Evolutionary conservation across 2,888 invertebrate species (phyloP), one percentile per base, ranked within the genome.

Genomic region (Dasysyrphus albostriatus): DNA sequence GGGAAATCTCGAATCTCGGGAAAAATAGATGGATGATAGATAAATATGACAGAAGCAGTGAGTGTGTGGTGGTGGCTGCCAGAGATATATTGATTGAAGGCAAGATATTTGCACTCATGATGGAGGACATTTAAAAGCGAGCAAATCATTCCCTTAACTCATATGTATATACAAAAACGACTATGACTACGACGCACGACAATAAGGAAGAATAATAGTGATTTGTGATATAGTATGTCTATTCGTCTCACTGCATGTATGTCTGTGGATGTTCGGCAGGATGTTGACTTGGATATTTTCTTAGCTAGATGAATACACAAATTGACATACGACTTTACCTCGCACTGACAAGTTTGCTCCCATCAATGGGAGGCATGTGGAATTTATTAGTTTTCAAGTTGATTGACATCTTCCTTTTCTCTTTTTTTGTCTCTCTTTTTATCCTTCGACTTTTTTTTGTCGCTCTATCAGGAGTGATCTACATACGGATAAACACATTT

Each of bases 331-430:
- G 81, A 69, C 81, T 63, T 81, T 76, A 42, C 67, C 58, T 58
- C 81, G 67, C 70, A 59, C 67, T 81, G 76, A 81, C 85, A 73
- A 81, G 73, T 76, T 61, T 76, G 19, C 34, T 42, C 19, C 59
- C 65, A 51, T 39, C 24, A 47, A 16, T n/a, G 37, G 47, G 65
- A 67, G 69, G 69, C 84, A 80, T 69, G 49, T 42, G 77, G 65
- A 81, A 77, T 81, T 81, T 81, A 85, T 81, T 85, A 81, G 85
- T 85, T 85, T 81, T 81, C 81, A 72, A 73, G 85, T 81, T 85
- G 81, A 85, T 85, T 85, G 81, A 85, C 85, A 69, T 81, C 85
- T 81, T 73, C 56, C 77, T 81, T 85, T 73, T 19, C 3, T 19
- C 19, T 65, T n/a, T 72, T 63, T 69, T 19, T 14, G 8, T 32